These are phyloP conservation scores for Sinelater perroti DNA, from an alignment of 2,888 invertebrate genomes.

Conservation along the genomic window DNA sequence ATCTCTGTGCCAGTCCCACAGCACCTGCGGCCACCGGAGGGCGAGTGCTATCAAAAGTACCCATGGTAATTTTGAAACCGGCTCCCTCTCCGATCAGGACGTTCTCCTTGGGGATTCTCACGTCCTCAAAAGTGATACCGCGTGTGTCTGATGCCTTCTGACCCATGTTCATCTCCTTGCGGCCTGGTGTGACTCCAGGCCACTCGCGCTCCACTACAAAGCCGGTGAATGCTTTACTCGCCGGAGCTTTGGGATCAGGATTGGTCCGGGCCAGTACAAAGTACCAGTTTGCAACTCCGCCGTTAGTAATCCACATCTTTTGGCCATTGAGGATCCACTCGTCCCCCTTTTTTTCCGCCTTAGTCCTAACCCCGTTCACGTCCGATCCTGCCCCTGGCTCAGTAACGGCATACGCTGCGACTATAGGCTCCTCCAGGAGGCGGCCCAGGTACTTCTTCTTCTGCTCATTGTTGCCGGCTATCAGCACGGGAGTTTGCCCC, in stretches of 20 bases:
- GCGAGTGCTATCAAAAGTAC: conserved; percentile 93
- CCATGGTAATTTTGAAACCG: conserved; percentile 98
- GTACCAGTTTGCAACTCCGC: conserved; percentile 96
- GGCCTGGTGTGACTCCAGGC: conserved; percentile 86
- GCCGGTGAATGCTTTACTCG: conserved; percentile 94
- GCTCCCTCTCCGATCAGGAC: conserved; percentile 88
- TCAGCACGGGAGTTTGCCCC: conserved; percentile 85
- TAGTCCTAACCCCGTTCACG: conserved; percentile 90
- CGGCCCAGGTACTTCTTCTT: conserved; percentile 95
- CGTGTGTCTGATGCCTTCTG: conserved; percentile 95
- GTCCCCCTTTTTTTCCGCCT: conserved; percentile 92
- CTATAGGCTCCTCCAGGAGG: conserved; percentile 86
- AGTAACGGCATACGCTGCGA: conserved; percentile 94
- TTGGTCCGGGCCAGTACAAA: conserved; percentile 94
- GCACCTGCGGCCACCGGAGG: conserved; percentile 93
- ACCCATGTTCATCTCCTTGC: conserved; percentile 97
- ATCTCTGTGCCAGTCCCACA: conserved; percentile 88
- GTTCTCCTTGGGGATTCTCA: conserved; percentile 93
- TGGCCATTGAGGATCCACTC: conserved; percentile 92
- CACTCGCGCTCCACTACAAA: conserved; percentile 94
- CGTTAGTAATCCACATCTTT: conserved; percentile 99
- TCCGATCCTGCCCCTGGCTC: conserved; percentile 98
- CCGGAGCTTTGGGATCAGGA: conserved; percentile 89
- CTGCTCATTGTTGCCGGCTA: conserved; percentile 86
- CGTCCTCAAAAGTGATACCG: conserved; percentile 97